Evolutionary conservation across 2,888 invertebrate species (phyloP).

Genomic region (Hydriomena furcata): DNA sequence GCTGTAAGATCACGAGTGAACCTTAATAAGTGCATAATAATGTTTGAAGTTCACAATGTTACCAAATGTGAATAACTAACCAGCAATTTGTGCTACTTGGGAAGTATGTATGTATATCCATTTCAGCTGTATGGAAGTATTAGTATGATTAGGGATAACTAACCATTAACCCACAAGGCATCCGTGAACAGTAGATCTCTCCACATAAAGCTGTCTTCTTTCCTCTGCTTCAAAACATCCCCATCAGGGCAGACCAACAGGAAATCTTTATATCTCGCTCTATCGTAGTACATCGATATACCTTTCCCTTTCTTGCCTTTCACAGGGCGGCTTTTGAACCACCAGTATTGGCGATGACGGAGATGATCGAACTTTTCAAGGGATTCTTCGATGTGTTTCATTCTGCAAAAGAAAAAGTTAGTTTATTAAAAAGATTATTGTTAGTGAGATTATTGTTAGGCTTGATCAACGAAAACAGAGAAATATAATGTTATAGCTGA

Average conservation of each 20-base stretch:
- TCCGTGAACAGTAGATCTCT: conserved; percentile 71
- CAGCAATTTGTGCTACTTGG: too few relatives aligned
- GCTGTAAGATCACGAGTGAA: too few relatives aligned
- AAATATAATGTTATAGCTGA: too few relatives aligned
- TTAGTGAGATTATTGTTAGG: too few relatives aligned
- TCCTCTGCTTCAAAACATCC: conserved; percentile 59
- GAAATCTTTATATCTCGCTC: conserved; percentile 61
- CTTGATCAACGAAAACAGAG: too few relatives aligned
- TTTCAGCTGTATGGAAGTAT: too few relatives aligned
- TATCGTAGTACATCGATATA: conserved; percentile 39
- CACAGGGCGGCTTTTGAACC: conserved; percentile 41
- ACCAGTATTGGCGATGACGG: conserved; percentile 68
- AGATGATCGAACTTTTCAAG: conserved; percentile 62
- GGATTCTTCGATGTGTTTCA: conserved; percentile 64
- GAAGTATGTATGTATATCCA: too few relatives aligned
- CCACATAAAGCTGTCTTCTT: conserved; percentile 68
- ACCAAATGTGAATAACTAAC: too few relatives aligned
- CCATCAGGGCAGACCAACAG: conserved; percentile 70
- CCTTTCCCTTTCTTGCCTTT: conserved; percentile 19
- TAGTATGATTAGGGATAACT: too few relatives aligned
- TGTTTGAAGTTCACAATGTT: too few relatives aligned
- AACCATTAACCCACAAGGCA: conserved; percentile 66
- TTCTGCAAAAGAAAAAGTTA: conserved; percentile 29
- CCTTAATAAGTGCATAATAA: too few relatives aligned
- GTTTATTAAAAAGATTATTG: too few relatives aligned